Evolutionary conservation across 2,113 vertebrate genomes (phyloP), one percentile per base, ranked within the genome.

Genomic region (Corvus cornix): DNA sequence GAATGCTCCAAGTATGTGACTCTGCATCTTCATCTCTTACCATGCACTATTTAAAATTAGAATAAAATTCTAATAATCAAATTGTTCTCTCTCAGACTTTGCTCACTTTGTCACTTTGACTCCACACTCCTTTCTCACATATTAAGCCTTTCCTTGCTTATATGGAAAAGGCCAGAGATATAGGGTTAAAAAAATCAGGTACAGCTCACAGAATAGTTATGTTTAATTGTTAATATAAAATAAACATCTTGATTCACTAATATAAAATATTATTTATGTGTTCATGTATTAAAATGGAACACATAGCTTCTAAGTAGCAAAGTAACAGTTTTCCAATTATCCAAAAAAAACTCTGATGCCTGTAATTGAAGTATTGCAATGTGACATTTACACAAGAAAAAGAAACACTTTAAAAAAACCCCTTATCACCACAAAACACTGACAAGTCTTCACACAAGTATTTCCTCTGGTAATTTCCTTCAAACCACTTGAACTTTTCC

Each of bases 401-500:
- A 84, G 9, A 46, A 27, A 2, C 2, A 1, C 30, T 75, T 41
- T 2, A 16, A 46, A 75, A 80, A 70, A 13, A 16, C 0, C 2
- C 6, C 31, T 31, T 82, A 56, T 55, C 46, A 64, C 19, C 31
- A 49, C 30, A 64, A 64, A 83, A 60, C 24, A 85, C n/a, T 39
- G 62, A 82, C 46, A 87, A 62, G 69, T 46, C 26, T 81, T 78
- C 73, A 74, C 12, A 70, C 10, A 53, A 82, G 16, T 63, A 75
- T 30, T 81, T 94, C 64, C 69, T 62, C 69, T 63, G 21, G 30
- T 59, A 59, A 82, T 63, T 67, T 51, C 12, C 35, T 79, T 84
- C 69, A 67, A 59, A 58, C 14, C 33, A 67, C 35, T 30, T 33
- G 23, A 35, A 89, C 20, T 59, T 72, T 12, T 70, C 59, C 7